phyloP scores from a whole-genome alignment of 2,797 vertebrate genomes.

The Rhinoraja longicauda region DNA sequence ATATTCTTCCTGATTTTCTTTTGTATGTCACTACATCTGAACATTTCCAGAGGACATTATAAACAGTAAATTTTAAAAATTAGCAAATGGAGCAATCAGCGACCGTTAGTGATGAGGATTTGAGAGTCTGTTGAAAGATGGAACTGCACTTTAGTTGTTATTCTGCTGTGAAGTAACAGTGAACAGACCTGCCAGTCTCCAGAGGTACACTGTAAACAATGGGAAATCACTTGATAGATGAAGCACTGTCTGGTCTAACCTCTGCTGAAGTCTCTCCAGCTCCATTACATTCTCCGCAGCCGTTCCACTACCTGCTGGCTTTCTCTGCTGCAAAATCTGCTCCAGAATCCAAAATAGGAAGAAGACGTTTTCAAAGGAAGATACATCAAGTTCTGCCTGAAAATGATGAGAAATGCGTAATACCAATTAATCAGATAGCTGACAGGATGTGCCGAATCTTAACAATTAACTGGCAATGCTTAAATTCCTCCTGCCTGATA shows the following conservation, averaged over 20 bases:
- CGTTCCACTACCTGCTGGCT: conserved; percentile 39
- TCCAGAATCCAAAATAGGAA: conserved; percentile 69
- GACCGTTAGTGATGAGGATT: background rate
- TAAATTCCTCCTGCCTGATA: background rate
- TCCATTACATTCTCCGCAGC: conserved; percentile 49
- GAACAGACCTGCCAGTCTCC: conserved; percentile 67
- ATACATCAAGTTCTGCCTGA: conserved; percentile 53
- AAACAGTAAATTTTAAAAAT: background rate
- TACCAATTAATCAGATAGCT: background rate
- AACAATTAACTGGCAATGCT: background rate
- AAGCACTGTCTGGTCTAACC: conserved; percentile 63
- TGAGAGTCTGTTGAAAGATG: background rate
- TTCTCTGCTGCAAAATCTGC: conserved; percentile 57
- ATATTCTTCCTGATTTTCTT: conserved; percentile 21
- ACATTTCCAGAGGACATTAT: background rate
- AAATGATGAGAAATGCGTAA: conserved; percentile 51
- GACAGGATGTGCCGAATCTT: background rate
- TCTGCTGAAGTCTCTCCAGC: conserved; percentile 54
- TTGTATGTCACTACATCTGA: background rate
- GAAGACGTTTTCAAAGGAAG: conserved; percentile 73
- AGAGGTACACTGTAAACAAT: conserved; percentile 75
- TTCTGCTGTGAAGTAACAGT: conserved; percentile 42
- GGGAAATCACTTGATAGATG: conserved; percentile 75
- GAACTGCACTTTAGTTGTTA: background rate
- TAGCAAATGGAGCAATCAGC: background rate